A percentile compares a stretch with the other conserved stretches of the same genome.
phyloP scores from a whole-genome alignment of 1,140 invertebrate species.

The Acromyrmex charruanus region DNA sequence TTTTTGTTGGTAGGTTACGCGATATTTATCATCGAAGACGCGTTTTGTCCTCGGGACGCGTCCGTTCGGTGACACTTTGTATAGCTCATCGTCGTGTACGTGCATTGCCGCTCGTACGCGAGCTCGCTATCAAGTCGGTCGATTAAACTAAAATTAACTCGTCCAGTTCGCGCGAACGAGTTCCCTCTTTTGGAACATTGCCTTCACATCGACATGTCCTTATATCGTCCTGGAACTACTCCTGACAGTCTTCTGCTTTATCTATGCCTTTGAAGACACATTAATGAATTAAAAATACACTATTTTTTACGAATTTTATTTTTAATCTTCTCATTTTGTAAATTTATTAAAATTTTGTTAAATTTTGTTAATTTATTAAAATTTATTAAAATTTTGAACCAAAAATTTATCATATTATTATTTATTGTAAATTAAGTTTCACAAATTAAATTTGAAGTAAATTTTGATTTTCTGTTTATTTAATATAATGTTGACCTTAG shows the following conservation, averaged over 20 bases:
- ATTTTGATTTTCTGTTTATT: not conserved
- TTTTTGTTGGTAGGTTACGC: not conserved
- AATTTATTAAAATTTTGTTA: conserved; percentile 2
- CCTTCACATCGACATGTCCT: conserved; percentile 49
- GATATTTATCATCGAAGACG: conserved; percentile 4
- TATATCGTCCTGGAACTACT: not conserved
- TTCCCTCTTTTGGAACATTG: conserved; percentile 64
- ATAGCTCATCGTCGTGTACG: conserved; percentile 51
- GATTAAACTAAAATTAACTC: conserved; percentile 81
- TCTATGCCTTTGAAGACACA: not conserved
- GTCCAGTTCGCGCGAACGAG: conserved; percentile 68
- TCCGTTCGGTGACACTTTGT: conserved; percentile 48
- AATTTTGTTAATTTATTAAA: too few species aligned
- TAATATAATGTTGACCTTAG: not conserved
- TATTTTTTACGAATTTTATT: not conserved
- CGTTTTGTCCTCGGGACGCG: conserved; percentile 29
- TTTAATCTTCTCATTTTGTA: not conserved
- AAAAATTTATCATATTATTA: not conserved
- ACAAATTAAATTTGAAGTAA: not conserved
- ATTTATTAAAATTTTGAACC: not conserved
- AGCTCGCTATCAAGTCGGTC: conserved; percentile 74
- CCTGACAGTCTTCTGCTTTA: not conserved
- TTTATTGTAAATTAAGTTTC: not conserved
- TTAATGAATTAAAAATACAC: not conserved
- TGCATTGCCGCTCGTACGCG: conserved; percentile 60